Evolutionary conservation across 2,888 invertebrate genomes (phyloP), one percentile per base, ranked within the genome.

Genomic region (Meandrusa payeni): DNA sequence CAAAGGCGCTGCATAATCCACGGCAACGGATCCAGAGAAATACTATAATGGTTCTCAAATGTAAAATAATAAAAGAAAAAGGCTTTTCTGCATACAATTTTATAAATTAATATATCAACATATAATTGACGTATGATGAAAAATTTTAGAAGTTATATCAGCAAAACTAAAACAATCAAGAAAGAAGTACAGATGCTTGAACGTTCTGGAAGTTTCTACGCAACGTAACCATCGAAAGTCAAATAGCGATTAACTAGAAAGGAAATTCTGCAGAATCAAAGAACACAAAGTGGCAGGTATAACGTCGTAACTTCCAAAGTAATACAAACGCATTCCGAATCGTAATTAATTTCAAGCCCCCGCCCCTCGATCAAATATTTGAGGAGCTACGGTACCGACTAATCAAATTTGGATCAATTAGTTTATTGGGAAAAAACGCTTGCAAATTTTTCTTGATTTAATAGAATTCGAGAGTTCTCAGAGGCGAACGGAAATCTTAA

Each of bases 331-430:
- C 49, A 52, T 52, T 54, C 44, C 47, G 44, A 52, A 33, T 26
- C 12, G 53, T 57, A 52, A 56, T 57, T 55, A 59, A 54, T 54
- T 56, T 51, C 48, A 44, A 37, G 44, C 48, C 43, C 45, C 28
- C 41, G 29, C 32, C 41, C 38, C 44, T 38, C 42, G 41, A 47
- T 42, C 38, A 45, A 57, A 55, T 51, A 53, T 48, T 49, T 51
- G 48, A 36, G 20, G 26, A 46, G 47, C 48, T 41, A 43, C 50
- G 41, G 53, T 47, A 54, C 50, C 49, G 51, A 42, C 46, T 54
- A 55, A 55, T 57, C 48, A 48, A 51, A 57, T 55, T 55, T 43
- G 45, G 47, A 55, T 54, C 54, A 50, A 57, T 57, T 57, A 54
- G 51, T 50, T 54, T 50, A 54, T 50, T 49, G 41, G 17, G 12